Conservation (phyloP, 1,140 invertebrate species). For the Druon quercuslanigerum region DNA sequence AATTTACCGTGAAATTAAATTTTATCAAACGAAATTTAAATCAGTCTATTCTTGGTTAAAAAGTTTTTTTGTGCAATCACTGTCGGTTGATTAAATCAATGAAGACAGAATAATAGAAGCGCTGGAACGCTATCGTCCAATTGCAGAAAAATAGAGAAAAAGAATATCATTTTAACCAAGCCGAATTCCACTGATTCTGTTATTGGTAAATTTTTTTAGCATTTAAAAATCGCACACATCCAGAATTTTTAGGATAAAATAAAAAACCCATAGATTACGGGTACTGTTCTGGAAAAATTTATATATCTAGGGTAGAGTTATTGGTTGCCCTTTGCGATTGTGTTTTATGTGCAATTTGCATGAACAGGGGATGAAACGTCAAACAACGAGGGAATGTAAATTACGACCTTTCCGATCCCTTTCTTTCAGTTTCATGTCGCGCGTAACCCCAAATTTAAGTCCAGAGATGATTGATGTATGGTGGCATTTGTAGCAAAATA, state of each 20-base stretch:
- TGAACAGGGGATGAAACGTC: constrained; percentile 30
- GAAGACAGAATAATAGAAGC: too few relatives aligned
- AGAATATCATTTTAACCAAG: neutral
- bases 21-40: too few relatives aligned
- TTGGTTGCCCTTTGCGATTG: constrained; percentile 24
- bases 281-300: constrained; percentile 25
- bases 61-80: too few relatives aligned
- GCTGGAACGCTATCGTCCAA: too few relatives aligned
- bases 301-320: constrained; percentile 20
- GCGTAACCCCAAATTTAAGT: constrained; percentile 1
- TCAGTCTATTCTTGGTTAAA: too few relatives aligned
- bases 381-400: constrained; percentile 21
- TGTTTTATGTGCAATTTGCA: constrained; percentile 31
- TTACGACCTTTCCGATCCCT: constrained; percentile 21
- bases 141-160: neutral
- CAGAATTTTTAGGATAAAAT: constrained; percentile 6
- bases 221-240: neutral
- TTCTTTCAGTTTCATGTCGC: constrained; percentile 21
- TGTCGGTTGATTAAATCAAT: too few relatives aligned
- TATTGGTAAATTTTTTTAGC: neutral
- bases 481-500: neutral
- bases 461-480: constrained; percentile 10
- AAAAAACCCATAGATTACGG: neutral
- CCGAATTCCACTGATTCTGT: neutral
- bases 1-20: too few relatives aligned